Conservation (phyloP, 2,888 invertebrate genomes). For the Marronus borbonicus region DNA sequence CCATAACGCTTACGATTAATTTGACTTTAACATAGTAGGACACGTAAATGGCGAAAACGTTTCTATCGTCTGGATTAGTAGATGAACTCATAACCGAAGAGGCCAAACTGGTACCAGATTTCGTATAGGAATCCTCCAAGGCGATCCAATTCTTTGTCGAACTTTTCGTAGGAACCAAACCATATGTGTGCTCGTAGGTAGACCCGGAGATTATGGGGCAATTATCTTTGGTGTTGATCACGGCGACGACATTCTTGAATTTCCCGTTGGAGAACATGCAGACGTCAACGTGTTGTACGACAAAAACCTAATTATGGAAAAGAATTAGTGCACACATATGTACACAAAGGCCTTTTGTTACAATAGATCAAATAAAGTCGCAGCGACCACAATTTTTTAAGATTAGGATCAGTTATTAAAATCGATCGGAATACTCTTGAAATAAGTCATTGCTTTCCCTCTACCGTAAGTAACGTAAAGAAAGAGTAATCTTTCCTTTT, state of each 20-base stretch:
- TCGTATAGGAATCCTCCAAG: slow-evolving; percentile 87
- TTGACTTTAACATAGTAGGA: slow-evolving; percentile 92
- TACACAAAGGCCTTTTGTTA: too few species aligned
- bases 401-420: too few species aligned
- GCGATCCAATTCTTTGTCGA: slow-evolving; percentile 94
- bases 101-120: slow-evolving; percentile 75
- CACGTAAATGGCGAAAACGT: slow-evolving; percentile 92
- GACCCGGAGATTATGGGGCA: slow-evolving; percentile 80
- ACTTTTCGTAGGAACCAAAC: slow-evolving; percentile 81
- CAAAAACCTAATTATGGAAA: slow-evolving; percentile 76
- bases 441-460: too few species aligned
- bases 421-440: too few species aligned
- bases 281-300: slow-evolving; percentile 92
- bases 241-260: slow-evolving; percentile 93
- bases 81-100: slow-evolving; percentile 73
- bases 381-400: too few species aligned
- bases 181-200: slow-evolving; percentile 78
- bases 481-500: too few species aligned
- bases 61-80: slow-evolving; percentile 80
- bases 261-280: slow-evolving; percentile 97
- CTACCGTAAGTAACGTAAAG: too few species aligned
- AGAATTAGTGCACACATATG: too few species aligned
- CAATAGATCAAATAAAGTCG: too few species aligned
- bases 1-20: slow-evolving; percentile 85
- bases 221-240: slow-evolving; percentile 75